Evolutionary conservation across 2,888 invertebrate species (phyloP), one percentile per base, ranked within the genome.

Genomic region (Melinaea marsaeus): DNA sequence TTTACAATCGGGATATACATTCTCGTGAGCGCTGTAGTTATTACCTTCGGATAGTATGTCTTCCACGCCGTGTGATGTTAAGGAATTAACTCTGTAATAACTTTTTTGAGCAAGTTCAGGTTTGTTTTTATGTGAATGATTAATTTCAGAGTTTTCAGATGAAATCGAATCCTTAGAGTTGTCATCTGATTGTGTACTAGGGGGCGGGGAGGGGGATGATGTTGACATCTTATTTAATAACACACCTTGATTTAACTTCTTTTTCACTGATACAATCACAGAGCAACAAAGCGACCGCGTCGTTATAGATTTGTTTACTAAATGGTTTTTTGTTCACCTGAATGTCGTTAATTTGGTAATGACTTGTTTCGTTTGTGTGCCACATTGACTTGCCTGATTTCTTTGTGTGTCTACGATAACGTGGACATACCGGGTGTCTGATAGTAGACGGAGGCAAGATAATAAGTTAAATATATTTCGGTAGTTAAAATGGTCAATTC

Each of bases 261-360:
- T 55, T 61, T 64, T 71, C 71, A 76, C 69, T 68, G 68, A 69
- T 60, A 64, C 69, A 77, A 77, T 75, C 74, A 81, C 77, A 72
- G 72, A 75, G 68, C 76, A 79, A 76, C 74, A 75, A 81, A 69
- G 78, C 86, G 86, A 84, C 90, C 80, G 84, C 74, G 76, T 80
- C 64, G 80, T 79, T 76, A 80, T 84, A 83, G 77, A 68, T 78
- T 86, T 88, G 84, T 90, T 88, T 85, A 89, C 88, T 80, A 88
- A 89, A 88, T 89, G 86, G 78, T 84, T 86, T 83, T 88, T 86
- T 86, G 80, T 84, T 86, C 84, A 89, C 88, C 88, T 88, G 85
- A 76, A 79, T 80, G 76, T 83, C 81, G 86, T 89, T 88, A 88
- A 90, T 90, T 89, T 86, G 81, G 84, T 90, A 90, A 90, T 90